Evolutionary conservation across 1,140 invertebrate species (phyloP), one percentile per base, ranked within the genome.

Genomic region (Charaxes varanes): DNA sequence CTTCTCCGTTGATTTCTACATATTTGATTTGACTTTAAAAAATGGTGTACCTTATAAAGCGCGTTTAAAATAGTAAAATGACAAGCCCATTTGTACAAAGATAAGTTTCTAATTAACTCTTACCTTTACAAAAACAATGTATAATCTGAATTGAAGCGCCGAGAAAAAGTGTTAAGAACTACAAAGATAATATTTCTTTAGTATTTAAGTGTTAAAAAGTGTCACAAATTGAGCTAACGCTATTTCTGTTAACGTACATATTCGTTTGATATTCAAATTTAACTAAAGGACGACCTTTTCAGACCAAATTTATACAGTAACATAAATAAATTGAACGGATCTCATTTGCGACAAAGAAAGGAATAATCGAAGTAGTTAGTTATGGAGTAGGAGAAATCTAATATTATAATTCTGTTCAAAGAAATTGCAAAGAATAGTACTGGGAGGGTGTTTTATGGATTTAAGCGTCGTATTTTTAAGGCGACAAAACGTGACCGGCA

Each of bases 381-480:
- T 28, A 14, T 30, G 16, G 26, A 16, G 45, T 42, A 32, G 41
- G 38, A 51, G 49, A 67, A 66, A 68, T 68, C 53, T 64, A 74
- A 72, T 74, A 73, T 71, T 69, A 71, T 62, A 76, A 74, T 78
- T 69, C 62, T 53, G 57, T 64, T 76, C 73, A 77, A 81, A 74
- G 66, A 62, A 69, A 76, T 51, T 62, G 62, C 59, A 41, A 63
- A 62, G 51, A 53, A 70, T 69, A 81, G 77, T 77, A 74, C 77
- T 74, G 62, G 4, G 6, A 42, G 58, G 65, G 67, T 77, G 73
- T 70, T 78, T 77, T 78, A 78, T 78, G 64, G 77, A 74, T 78
- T 81, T 77, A 77, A 78, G 64, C 68, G 68, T 57, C 63, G 67
- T 72, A 74, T 77, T 81, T 81, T 81, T 78, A 81, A 81, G 77